A percentile compares a stretch with the other conserved stretches of the same genome.
Conservation (phyloP, 1,140 invertebrate genomes). For the Orchesella cincta region DNA sequence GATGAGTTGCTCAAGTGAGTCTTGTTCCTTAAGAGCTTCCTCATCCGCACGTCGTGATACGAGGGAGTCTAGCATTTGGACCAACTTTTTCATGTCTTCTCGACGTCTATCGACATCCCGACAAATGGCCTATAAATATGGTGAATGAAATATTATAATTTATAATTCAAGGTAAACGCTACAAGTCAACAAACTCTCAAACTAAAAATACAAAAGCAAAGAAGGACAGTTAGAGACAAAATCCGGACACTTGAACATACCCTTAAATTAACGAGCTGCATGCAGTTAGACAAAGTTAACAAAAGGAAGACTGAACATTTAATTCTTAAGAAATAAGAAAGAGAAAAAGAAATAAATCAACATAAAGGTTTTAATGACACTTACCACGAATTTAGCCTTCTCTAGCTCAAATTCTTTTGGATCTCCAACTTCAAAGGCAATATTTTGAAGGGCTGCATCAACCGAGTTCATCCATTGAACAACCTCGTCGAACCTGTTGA, state of each 20-base stretch:
- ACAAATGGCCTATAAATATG: slow-evolving; percentile 71
- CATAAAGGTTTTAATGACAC: slow-evolving; percentile 39
- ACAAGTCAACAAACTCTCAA: not conserved
- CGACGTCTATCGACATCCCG: slow-evolving; percentile 83
- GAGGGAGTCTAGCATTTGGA: slow-evolving; percentile 83
- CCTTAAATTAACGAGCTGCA: slow-evolving; percentile 38
- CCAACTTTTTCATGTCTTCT: slow-evolving; percentile 92
- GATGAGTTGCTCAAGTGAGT: slow-evolving; percentile 78
- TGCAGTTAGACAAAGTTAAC: not conserved
- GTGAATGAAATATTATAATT: not conserved
- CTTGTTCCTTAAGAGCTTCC: slow-evolving; percentile 76
- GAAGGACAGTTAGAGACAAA: not conserved
- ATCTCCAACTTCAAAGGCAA: slow-evolving; percentile 78
- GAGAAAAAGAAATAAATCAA: not conserved
- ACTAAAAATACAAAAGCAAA: not conserved
- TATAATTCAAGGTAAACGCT: not conserved
- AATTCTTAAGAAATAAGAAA: not conserved
- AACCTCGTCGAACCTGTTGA: slow-evolving; percentile 73
- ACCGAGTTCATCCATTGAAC: slow-evolving; percentile 85
- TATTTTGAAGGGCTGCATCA: slow-evolving; percentile 75
- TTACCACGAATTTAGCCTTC: slow-evolving; percentile 85
- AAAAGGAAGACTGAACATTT: too few species aligned
- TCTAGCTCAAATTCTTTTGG: slow-evolving; percentile 86
- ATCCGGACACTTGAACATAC: slow-evolving; percentile 25
- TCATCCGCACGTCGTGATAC: slow-evolving; percentile 76